Base-by-base conservation (phyloP, 2,888 invertebrate genomes). In the Psylliodes chrysocephalus region DNA sequence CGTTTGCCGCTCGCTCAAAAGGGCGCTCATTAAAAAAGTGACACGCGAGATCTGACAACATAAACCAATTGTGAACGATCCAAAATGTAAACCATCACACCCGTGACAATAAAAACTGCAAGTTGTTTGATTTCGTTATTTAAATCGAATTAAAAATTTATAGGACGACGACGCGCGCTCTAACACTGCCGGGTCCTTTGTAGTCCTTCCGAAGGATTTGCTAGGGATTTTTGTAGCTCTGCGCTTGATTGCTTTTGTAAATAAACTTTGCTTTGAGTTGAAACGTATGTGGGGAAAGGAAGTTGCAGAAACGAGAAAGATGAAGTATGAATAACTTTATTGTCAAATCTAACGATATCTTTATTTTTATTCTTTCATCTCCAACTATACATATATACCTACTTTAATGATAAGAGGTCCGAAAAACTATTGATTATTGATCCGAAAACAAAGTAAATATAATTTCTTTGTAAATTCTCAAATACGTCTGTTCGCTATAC, bases 71-170 rank as follows among this genome's bases (percentile, higher is more conserved):
- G 80, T 68, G 75, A 75, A 71, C 73, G 77, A 78, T 76, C 75
- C 75, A 75, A 72, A 55, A 60, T 47, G 46, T 55, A 52, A 68
- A 68, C 51, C 68, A 63, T 67, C 68, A 69, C 68, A 69, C 63
- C 68, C 63, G 64, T 54, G 70, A 76, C 77, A 77, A 80, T 80
- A 72, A 78, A 46, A 79, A 78, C 77, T 79, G 78, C 78, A 80
- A 59, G 49, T 77, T 79, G 78, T 79, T 79, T 78, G 78, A 77
- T 77, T 79, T 77, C 73, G 77, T 75, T 76, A 75, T 70, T 76
- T 73, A 80, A 82, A 82, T 82, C 79, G 74, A 81, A 81, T 82
- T 82, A 81, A 82, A 81, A 81, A 82, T 82, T 82, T 81, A 81
- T 79, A 75, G 74, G 71, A 38, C 40, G 35, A 42, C 60, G 49